Conservation (phyloP, 1,140 invertebrate species). For the Microplitis demolitor region DNA sequence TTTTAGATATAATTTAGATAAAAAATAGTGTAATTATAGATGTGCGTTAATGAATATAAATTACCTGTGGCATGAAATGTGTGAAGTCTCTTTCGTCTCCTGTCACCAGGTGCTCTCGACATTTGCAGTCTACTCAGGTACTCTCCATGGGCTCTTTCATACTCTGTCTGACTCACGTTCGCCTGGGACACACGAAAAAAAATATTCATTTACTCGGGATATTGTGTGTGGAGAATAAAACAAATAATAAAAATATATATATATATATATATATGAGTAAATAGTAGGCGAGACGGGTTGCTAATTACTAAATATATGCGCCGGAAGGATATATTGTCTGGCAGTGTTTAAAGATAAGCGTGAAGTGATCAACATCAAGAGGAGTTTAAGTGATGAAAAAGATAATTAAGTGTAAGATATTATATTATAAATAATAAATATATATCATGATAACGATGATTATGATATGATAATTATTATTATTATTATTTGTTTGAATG, state of each 20-base stretch:
- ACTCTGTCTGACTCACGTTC: constrained; percentile 61
- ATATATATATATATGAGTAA: constrained; percentile 13
- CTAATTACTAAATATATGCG: constrained; percentile 9
- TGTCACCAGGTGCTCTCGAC: constrained; percentile 39
- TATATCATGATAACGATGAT: constrained; percentile 11
- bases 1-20: no score
- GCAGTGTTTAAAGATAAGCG: background rate
- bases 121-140: constrained; percentile 57
- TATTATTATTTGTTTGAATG: no score
- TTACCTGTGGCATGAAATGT: constrained; percentile 56
- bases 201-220: constrained; percentile 9
- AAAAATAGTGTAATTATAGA: no score
- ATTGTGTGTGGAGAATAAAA: constrained; percentile 7
- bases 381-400: background rate
- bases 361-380: constrained; percentile 7
- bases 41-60: constrained; percentile 22
- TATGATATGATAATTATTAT: background rate
- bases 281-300: background rate
- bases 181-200: constrained; percentile 49
- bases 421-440: background rate
- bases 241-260: constrained; percentile 2
- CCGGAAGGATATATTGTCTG: constrained; percentile 3
- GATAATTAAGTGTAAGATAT: background rate
- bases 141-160: constrained; percentile 60
- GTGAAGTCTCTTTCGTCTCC: constrained; percentile 49